These are phyloP conservation scores for Catharus minimus DNA, from an alignment of 2,113 vertebrate species.

Conservation along the genomic window DNA sequence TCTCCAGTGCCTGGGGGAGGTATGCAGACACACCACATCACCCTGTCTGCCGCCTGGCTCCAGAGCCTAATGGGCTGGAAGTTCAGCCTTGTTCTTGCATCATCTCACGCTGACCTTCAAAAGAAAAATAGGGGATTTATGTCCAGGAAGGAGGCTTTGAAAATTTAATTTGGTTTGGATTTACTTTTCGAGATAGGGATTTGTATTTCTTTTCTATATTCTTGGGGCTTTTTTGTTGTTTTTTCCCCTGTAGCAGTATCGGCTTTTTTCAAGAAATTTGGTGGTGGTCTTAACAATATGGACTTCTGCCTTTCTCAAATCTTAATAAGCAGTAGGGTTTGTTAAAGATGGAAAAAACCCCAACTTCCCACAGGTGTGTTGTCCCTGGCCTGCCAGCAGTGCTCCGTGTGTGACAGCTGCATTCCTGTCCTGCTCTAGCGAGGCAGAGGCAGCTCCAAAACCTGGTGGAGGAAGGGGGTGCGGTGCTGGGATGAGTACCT, in stretches of 20 bases:
- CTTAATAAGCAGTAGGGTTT: neutral
- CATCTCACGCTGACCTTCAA: constrained; percentile 37
- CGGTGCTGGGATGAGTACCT: neutral
- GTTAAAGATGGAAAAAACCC: neutral
- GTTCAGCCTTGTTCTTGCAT: constrained; percentile 26
- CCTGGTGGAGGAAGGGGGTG: neutral
- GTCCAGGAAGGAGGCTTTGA: constrained; percentile 26
- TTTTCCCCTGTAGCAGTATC: neutral
- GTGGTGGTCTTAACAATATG: neutral
- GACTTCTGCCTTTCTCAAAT: neutral
- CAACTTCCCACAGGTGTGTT: neutral
- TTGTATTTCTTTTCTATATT: neutral
- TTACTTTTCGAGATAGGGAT: constrained; percentile 1
- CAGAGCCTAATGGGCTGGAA: neutral
- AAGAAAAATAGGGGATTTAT: constrained; percentile 26
- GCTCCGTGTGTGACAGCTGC: neutral
- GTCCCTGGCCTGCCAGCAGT: neutral
- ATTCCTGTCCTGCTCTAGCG: neutral
- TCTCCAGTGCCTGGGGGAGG: neutral
- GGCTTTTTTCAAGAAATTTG: neutral
- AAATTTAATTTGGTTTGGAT: constrained; percentile 45
- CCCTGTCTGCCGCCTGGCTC: neutral
- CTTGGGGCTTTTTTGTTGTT: neutral
- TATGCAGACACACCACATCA: constrained; percentile 11
- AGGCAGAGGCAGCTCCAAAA: neutral